Conservation (phyloP, 2,888 invertebrate genomes). For the Pristionchus japonicus region DNA sequence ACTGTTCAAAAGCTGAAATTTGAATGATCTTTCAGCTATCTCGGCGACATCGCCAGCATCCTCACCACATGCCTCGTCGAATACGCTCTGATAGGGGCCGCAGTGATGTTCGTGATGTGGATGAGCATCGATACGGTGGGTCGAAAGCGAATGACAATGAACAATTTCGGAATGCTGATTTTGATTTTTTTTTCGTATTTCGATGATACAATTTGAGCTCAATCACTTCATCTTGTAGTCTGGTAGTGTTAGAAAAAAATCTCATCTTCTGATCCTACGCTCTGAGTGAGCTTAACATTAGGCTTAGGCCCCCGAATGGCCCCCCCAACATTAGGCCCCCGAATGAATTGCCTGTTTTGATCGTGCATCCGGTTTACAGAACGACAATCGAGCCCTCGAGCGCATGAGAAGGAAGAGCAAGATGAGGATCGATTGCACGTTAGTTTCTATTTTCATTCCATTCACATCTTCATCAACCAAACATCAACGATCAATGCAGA, state of each 20-base stretch:
- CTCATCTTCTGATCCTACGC: too few relatives aligned
- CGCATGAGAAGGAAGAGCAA: slow-evolving; percentile 60
- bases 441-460: background rate
- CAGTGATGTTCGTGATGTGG: slow-evolving; percentile 73
- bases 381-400: background rate
- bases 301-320: too few relatives aligned
- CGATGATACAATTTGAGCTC: too few relatives aligned
- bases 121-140: slow-evolving; percentile 63
- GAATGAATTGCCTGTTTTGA: too few relatives aligned
- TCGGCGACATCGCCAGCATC: slow-evolving; percentile 73
- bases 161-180: too few relatives aligned
- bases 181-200: too few relatives aligned
- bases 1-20: background rate
- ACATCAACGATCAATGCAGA: too few relatives aligned
- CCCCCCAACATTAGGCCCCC: too few relatives aligned
- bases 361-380: background rate
- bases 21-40: slow-evolving; percentile 51
- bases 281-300: too few relatives aligned
- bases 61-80: slow-evolving; percentile 73
- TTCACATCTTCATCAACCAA: background rate
- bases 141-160: background rate
- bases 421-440: slow-evolving; percentile 73
- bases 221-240: too few relatives aligned
- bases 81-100: slow-evolving; percentile 71
- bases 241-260: too few relatives aligned